phyloP scores from a whole-genome alignment of 2,888 invertebrate species.

The Rhopalosiphum nymphaeae region DNA sequence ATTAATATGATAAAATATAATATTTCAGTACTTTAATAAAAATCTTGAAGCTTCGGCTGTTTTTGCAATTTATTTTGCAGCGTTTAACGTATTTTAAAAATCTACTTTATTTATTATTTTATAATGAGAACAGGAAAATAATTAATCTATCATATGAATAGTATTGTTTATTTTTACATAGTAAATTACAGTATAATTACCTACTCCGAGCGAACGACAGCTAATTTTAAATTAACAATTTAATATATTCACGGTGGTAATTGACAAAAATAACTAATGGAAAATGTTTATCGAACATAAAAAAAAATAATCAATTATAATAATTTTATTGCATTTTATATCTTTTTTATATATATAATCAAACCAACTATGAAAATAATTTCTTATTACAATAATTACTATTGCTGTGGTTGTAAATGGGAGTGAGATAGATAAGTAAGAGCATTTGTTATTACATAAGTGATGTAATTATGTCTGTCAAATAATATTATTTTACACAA shows the following conservation, averaged over 20 bases:
- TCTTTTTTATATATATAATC: neutral
- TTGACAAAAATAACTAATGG: neutral
- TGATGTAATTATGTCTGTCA: neutral
- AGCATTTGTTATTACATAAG: neutral
- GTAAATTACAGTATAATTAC: neutral
- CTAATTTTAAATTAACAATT: neutral
- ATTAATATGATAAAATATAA: conserved; percentile 1
- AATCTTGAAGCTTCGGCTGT: neutral
- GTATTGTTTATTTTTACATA: conserved; percentile 1
- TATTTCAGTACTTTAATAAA: neutral
- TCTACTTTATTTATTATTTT: neutral
- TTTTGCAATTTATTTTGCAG: neutral
- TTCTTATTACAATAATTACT: neutral
- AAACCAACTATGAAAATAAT: neutral
- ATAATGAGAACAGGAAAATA: neutral
- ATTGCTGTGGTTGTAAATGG: neutral
- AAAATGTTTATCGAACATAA: neutral
- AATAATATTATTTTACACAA: neutral
- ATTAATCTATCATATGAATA: neutral
- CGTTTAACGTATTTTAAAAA: neutral
- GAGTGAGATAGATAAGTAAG: neutral
- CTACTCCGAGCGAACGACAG: neutral
- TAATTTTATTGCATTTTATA: neutral
- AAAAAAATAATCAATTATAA: neutral
- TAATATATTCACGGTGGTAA: neutral